Base-by-base conservation (phyloP, 2,797 vertebrate species). In the Falco naumanni region DNA sequence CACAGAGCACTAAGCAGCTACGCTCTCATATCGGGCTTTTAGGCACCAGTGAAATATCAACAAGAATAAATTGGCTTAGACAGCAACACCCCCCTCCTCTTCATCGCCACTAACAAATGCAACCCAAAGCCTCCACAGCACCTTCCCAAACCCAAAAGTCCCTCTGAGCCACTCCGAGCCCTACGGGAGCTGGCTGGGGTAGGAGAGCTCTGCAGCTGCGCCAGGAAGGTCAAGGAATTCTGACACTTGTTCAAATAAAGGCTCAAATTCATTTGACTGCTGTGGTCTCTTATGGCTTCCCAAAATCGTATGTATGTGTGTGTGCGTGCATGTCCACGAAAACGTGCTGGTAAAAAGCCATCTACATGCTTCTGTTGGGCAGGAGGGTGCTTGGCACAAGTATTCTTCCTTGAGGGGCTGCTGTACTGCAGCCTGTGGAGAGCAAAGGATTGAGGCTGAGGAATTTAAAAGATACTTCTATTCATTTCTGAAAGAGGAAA, bases 181-280 rank as follows among this genome's bases (percentile, higher is more conserved):
- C 77, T 39, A 0, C 0, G 1, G 34, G 88, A 72, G 48, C 22
- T 70, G 80, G 41, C 47, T 56, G 16, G 15, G 78, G 54, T 61
- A 24, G 45, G 59, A 74, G 20, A 41, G 78, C 56, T 91, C 77
- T 54, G 76, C 77, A 82, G 88, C 92, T 92, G 83, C 0, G 0
- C 41, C 8, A 3, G 45, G 43, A 45, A 88, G 60, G 83, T 60
- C 94, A 94, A 66, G 41, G 64, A 5, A 65, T 77, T 31, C 77
- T 77, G 86, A 84, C 68, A 22, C 85, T 91, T 53, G 51, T 50
- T 89, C 80, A 91, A 70, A 87, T 56, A 84, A 88, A 94, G 69
- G 59, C 75, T 90, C 71, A 16, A 22, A 78, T 92, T 92, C 61
- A 34, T 61, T 29, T 63, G 72, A 56, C 72, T 96, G 59, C 87